Evolutionary conservation across 2,113 vertebrate genomes (phyloP).

Genomic region (Zosterops borbonicus): DNA sequence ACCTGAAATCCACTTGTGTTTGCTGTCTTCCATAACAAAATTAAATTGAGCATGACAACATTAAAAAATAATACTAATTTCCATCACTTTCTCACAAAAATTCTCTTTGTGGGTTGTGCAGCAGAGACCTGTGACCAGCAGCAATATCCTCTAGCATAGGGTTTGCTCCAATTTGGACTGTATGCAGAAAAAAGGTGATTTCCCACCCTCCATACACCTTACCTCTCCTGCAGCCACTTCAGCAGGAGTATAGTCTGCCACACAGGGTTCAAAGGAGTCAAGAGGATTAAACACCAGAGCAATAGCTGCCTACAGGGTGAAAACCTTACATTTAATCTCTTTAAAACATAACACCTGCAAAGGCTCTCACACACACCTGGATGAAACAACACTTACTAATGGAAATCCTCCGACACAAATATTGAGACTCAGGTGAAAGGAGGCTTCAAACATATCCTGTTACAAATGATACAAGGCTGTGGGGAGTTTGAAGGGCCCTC

Average conservation of each 20-base stretch:
- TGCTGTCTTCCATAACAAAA: background rate
- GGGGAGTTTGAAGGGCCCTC: background rate
- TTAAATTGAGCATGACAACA: background rate
- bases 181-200: background rate
- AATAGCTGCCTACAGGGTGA: slow-evolving; percentile 1
- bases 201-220: background rate
- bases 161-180: background rate
- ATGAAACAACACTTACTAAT: background rate
- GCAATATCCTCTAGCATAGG: background rate
- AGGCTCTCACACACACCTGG: background rate
- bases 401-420: background rate
- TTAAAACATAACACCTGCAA: slow-evolving; percentile 11
- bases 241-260: background rate
- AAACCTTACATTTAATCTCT: slow-evolving; percentile 27
- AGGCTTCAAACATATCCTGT: background rate
- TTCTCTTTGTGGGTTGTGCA: background rate
- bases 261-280: background rate
- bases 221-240: background rate
- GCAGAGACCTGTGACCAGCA: background rate
- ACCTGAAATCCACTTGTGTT: background rate
- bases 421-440: background rate
- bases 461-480: background rate
- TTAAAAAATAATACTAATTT: background rate
- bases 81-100: background rate
- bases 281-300: slow-evolving; percentile 29